phyloP scores from a whole-genome alignment of 1,140 invertebrate species.

The Pseudobourletiella spinata region DNA sequence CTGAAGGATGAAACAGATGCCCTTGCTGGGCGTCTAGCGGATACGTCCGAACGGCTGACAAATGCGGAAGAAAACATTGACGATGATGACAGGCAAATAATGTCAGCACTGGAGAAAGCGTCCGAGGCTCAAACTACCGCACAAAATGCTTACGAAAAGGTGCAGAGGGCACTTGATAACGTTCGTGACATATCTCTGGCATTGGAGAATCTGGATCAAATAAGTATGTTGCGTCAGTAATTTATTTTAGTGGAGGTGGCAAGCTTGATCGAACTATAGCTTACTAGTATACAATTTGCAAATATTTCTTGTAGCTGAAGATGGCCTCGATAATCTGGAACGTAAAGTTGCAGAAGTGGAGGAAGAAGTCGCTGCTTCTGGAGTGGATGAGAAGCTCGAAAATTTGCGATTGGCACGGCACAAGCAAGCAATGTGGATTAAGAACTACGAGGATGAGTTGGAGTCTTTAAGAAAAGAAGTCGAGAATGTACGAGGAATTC shows the following conservation, averaged over 20 bases:
- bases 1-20: conserved; percentile 68
- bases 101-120: conserved; percentile 62
- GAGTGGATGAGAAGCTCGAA: conserved; percentile 58
- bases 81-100: conserved; percentile 63
- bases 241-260: too few species aligned
- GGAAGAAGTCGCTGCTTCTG: conserved; percentile 57
- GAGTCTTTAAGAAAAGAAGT: conserved; percentile 64
- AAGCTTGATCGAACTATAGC: too few species aligned
- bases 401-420: conserved; percentile 36
- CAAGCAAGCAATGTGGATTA: conserved; percentile 65
- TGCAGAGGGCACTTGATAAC: conserved; percentile 65
- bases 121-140: conserved; percentile 77
- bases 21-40: conserved; percentile 58
- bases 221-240: too few species aligned
- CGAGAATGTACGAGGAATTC: conserved; percentile 75
- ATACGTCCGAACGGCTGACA: conserved; percentile 58
- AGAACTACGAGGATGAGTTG: conserved; percentile 72
- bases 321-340: conserved; percentile 61
- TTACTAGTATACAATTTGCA: not conserved
- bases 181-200: conserved; percentile 70
- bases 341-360: conserved; percentile 62
- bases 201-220: conserved; percentile 63
- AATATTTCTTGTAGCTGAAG: conserved; percentile 46
- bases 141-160: conserved; percentile 63
- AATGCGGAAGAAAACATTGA: conserved; percentile 62